These are phyloP conservation scores for Hetaerina americana DNA, from an alignment of 1,140 invertebrate species.

Conservation along the genomic window DNA sequence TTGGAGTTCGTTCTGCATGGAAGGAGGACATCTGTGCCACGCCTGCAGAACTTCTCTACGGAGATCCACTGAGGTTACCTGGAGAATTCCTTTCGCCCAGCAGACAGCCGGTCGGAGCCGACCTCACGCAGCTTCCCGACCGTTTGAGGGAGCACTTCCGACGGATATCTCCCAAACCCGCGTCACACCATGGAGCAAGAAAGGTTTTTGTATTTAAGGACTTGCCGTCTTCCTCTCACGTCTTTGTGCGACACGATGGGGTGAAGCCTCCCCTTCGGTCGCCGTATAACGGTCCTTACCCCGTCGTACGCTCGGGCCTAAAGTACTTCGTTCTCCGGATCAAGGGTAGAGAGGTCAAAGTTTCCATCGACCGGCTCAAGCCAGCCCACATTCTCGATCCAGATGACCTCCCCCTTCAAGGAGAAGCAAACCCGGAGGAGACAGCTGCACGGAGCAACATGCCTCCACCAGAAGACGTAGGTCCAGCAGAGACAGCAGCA, in stretches of 20 bases:
- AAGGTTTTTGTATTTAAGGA: slow-evolving; percentile 15
- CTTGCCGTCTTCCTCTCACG: slow-evolving; percentile 15
- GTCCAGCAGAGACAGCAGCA: slow-evolving; percentile 8
- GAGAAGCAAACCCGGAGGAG: no score
- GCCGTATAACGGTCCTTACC: slow-evolving; percentile 16
- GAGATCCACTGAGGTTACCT: slow-evolving; percentile 18
- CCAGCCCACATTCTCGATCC: no score
- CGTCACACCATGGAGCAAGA: no score
- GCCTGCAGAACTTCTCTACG: slow-evolving; percentile 19
- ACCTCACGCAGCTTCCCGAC: no score
- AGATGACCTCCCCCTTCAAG: no score
- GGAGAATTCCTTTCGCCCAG: slow-evolving; percentile 21
- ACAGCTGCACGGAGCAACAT: slow-evolving; percentile 2
- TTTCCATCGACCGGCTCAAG: no score
- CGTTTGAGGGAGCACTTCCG: no score
- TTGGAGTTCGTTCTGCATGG: slow-evolving; percentile 16
- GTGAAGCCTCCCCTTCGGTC: no score
- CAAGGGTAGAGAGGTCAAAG: no score
- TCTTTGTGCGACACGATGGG: slow-evolving; percentile 19
- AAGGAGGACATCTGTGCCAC: slow-evolving; percentile 18
- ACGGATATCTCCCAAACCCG: no score
- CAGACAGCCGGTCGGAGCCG: no score
- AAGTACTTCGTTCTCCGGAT: no score
- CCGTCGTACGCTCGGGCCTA: slow-evolving; percentile 11
- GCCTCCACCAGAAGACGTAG: slow-evolving; percentile 5